These are phyloP conservation scores for Pimephales promelas DNA, from an alignment of 2,113 vertebrate genomes.

Conservation along the genomic window DNA sequence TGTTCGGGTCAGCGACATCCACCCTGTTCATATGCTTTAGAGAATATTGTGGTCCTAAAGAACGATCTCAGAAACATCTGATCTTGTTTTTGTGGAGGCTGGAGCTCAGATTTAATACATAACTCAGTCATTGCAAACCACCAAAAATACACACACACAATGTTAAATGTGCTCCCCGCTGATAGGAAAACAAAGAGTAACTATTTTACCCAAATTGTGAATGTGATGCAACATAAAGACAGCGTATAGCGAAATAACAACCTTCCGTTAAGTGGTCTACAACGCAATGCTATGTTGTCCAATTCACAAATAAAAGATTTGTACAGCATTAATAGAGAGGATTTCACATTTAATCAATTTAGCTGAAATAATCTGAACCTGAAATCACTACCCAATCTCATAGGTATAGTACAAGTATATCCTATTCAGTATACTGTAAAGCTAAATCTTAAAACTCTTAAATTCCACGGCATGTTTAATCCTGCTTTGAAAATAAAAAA, in stretches of 20 bases:
- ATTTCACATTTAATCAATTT: no score
- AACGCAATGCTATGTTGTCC: neutral
- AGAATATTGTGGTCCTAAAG: neutral
- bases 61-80: neutral
- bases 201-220: neutral
- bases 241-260: neutral
- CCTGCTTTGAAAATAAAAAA: neutral
- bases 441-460: neutral
- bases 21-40: slow-evolving; percentile 36
- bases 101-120: neutral
- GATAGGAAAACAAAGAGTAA: neutral
- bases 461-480: neutral
- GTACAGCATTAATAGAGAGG: no score
- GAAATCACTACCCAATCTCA: neutral
- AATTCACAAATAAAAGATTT: neutral
- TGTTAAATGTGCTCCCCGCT: neutral
- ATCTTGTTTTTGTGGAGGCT: slow-evolving; percentile 14
- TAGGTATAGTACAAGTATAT: neutral
- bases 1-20: neutral
- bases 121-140: no score
- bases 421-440: neutral
- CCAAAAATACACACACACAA: neutral
- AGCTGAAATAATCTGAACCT: neutral
- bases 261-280: neutral
- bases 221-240: neutral